These are phyloP conservation scores for Trachythela sp. DNA, from an alignment of 64 coral and sea anemone genomes.

Conservation along the genomic window DNA sequence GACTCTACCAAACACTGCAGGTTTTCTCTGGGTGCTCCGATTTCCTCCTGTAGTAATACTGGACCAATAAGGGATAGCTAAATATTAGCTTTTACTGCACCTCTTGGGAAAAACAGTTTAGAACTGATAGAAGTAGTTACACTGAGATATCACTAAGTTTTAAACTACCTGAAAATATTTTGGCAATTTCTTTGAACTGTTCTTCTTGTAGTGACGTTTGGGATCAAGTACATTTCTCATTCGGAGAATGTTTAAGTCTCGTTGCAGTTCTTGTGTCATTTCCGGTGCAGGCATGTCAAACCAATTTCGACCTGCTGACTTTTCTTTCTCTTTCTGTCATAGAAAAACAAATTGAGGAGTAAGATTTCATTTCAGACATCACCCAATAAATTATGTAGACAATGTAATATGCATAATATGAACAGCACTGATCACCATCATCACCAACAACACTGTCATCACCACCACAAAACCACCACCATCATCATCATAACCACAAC, in stretches of 20 bases:
- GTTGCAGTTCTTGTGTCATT: slow-evolving; percentile 78
- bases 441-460: too few relatives aligned
- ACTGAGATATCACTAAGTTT: too few relatives aligned
- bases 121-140: too few relatives aligned
- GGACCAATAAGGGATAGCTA: too few relatives aligned
- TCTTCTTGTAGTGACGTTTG: slow-evolving; percentile 94
- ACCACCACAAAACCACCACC: background rate
- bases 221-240: slow-evolving; percentile 90
- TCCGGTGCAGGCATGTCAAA: slow-evolving; percentile 84
- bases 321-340: slow-evolving; percentile 59
- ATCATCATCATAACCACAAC: background rate
- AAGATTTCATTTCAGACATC: background rate
- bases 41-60: too few relatives aligned
- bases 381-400: background rate
- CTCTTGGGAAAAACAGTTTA: too few relatives aligned
- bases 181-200: slow-evolving; percentile 59
- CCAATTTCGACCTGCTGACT: slow-evolving; percentile 83
- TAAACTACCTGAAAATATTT: slow-evolving; percentile 99
- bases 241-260: slow-evolving; percentile 80
- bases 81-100: too few relatives aligned
- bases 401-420: too few relatives aligned
- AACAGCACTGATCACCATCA: too few relatives aligned
- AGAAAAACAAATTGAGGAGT: background rate
- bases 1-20: too few relatives aligned
- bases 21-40: too few relatives aligned